Percentiles rank a stretch among this genome's conserved stretches.
Evolutionary conservation across 2,113 vertebrate genomes (phyloP).

Genomic region (Leucopsar rothschildi): DNA sequence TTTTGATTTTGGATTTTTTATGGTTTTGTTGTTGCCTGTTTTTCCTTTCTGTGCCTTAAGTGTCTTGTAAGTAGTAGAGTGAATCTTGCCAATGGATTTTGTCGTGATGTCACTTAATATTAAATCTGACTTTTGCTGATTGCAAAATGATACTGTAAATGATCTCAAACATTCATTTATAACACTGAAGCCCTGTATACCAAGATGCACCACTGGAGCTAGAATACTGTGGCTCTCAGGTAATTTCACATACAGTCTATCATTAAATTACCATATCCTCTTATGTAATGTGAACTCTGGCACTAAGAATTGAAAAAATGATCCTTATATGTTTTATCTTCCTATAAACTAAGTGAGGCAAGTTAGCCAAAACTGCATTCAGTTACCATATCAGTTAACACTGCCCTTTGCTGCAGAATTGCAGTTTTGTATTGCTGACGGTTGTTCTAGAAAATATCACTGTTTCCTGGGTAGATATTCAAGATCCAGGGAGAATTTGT

Average conservation of each 20-base stretch:
- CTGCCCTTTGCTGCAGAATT: not conserved
- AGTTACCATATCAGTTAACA: not conserved
- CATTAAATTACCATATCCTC: not conserved
- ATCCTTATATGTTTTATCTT: not conserved
- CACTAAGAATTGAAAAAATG: not conserved
- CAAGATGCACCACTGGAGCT: not conserved
- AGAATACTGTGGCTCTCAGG: not conserved
- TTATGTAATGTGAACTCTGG: not conserved
- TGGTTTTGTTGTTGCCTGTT: not conserved
- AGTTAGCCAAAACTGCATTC: not conserved
- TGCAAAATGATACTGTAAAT: not conserved
- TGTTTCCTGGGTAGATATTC: not conserved
- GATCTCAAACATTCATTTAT: rapidly evolving
- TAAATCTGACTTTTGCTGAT: not conserved
- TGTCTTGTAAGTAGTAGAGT: not conserved
- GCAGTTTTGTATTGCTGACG: not conserved
- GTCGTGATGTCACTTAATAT: rapidly evolving
- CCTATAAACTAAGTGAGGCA: not conserved
- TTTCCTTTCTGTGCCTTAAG: not conserved
- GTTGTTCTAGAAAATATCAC: not conserved
- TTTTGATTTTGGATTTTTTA: not conserved
- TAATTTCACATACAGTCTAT: not conserved
- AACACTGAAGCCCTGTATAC: no score
- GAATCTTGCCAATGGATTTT: not conserved
- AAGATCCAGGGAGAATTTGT: not conserved